Base-by-base conservation (phyloP, 2,888 invertebrate genomes). In the Laspeyria flexula region DNA sequence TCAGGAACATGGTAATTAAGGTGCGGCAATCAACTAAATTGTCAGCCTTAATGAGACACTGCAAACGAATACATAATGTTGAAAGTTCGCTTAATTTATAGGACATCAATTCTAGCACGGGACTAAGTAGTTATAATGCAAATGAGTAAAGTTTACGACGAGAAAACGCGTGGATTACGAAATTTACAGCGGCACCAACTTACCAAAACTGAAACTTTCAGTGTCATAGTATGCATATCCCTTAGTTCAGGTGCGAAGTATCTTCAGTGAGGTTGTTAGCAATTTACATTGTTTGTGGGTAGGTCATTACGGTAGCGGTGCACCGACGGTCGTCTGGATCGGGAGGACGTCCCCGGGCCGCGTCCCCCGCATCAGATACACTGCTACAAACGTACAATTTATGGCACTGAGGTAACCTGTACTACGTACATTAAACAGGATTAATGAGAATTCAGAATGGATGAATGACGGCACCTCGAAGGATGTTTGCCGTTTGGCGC, bases 261-360 rank as follows among this genome's bases (percentile, higher is more conserved):
- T 42, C 35, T 55, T 55, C 63, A 65, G 23, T 52, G 43, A 29
- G 23, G 31, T 43, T 21, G 41, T 57, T 60, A 52, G 23, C 11
- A 30, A 30, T 52, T 46, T 31, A 45, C 9, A 38, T 47, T 47
- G 46, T 55, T 51, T 42, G 42, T 47, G 43, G 25, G 31, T n/a
- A 51, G 43, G 34, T 51, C 16, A 41, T 35, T 15, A 21, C 39
- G n/a, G 18, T 16, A 15, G 38, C 25, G 40, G 41, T 62, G 59
- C 62, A 56, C 9, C 39, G 39, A 48, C 29, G 30, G 52, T 7
- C 48, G 50, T 60, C 63, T 55, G 45, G 54, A 54, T 45, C 54
- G 34, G 55, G 42, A 56, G 63, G 54, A 48, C 52, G 55, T 41
- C 44, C 16, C 25, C 37, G 3, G 35, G 27, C 10, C 21, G 7